Conservation (phyloP, 2,113 vertebrate genomes). For the Hydropotes inermis region DNA sequence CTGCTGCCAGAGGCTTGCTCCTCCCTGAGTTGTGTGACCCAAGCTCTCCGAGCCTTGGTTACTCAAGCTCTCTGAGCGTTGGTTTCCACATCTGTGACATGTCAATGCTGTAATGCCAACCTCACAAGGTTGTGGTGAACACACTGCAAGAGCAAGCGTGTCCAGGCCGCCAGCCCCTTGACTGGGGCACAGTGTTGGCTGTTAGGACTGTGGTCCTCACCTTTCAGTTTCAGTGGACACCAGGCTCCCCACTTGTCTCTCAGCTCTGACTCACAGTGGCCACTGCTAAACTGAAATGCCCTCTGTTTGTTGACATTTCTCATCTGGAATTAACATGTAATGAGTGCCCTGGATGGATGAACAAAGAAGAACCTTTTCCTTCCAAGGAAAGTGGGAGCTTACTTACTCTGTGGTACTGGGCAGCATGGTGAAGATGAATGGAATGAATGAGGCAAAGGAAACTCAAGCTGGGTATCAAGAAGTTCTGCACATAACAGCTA, state of each 20-base stretch:
- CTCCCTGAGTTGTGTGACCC: background rate
- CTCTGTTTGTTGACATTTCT: background rate
- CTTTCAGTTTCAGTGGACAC: background rate
- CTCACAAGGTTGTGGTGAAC: accelerated
- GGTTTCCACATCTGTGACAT: background rate
- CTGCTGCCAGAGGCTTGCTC: too few relatives aligned
- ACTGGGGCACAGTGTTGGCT: accelerated
- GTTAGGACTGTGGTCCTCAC: accelerated
- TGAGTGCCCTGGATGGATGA: background rate
- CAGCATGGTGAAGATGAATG: accelerated
- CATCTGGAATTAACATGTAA: background rate
- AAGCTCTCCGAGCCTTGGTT: background rate
- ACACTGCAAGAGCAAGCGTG: background rate
- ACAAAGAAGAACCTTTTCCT: background rate
- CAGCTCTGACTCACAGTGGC: background rate
- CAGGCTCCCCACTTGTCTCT: background rate
- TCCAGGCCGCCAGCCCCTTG: accelerated
- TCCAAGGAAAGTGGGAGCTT: background rate
- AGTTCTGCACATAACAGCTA: background rate
- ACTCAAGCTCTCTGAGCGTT: background rate
- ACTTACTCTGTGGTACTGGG: background rate
- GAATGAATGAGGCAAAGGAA: background rate
- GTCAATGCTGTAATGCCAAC: background rate
- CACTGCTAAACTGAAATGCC: background rate
- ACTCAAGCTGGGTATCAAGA: background rate